Percentiles rank a stretch among this genome's conserved stretches.
Evolutionary conservation across 1,140 invertebrate genomes (phyloP).

Genomic region (Lepidurus couesii): DNA sequence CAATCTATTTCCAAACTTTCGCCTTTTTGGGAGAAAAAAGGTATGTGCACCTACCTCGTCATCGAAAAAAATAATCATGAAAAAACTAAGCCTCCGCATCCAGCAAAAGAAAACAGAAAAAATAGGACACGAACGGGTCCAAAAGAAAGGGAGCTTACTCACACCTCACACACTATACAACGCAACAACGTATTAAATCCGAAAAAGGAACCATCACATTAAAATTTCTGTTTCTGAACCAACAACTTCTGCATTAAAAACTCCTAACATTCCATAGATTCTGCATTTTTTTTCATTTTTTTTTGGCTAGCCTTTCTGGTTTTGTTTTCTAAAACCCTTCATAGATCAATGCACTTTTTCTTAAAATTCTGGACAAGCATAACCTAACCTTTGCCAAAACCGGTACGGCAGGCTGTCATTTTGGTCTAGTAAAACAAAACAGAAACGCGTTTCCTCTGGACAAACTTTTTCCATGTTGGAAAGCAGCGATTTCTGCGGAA

Average conservation of each 20-base stretch:
- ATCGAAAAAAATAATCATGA: neutral
- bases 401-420: neutral
- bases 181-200: neutral
- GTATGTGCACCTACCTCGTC: neutral
- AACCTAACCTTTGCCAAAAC: neutral
- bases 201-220: constrained; percentile 11
- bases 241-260: neutral
- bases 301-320: neutral
- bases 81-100: neutral
- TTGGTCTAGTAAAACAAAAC: neutral
- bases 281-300: neutral
- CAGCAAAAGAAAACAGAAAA: neutral
- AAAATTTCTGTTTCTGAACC: neutral
- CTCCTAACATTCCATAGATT: neutral
- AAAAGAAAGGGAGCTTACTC: neutral
- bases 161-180: neutral
- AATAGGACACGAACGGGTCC: neutral
- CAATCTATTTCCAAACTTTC: neutral
- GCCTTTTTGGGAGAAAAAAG: neutral
- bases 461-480: neutral
- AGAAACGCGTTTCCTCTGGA: neutral
- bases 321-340: neutral
- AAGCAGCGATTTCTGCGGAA: too few relatives aligned
- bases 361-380: neutral
- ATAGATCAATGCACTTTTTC: neutral